Evolutionary conservation across 2,113 vertebrate species (phyloP).

Genomic region (Cervus canadensis): DNA sequence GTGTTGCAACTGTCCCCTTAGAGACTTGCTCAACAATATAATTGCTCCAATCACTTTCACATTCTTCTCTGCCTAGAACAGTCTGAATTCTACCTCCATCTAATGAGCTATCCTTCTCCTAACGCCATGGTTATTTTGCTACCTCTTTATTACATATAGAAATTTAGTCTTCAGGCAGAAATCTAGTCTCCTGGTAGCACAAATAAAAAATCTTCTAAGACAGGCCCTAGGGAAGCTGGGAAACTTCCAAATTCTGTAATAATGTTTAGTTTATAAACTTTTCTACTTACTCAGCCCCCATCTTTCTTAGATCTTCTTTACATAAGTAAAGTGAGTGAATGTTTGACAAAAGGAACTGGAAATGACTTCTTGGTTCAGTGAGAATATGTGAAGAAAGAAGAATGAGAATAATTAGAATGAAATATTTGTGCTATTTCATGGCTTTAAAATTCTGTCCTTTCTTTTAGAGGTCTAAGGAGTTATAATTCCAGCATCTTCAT

Average conservation of each 20-base stretch:
- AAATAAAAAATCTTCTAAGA: background rate
- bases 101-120: background rate
- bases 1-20: background rate
- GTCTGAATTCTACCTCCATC: background rate
- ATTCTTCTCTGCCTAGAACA: background rate
- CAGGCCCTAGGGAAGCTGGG: background rate
- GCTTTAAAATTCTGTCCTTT: slow-evolving; percentile 12
- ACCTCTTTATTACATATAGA: background rate
- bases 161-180: background rate
- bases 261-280: background rate
- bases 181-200: background rate
- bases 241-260: background rate
- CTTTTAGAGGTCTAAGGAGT: background rate
- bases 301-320: background rate
- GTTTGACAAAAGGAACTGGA: background rate
- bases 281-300: background rate
- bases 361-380: background rate
- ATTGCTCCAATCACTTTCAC: background rate
- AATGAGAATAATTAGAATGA: background rate
- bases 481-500: slow-evolving; percentile 37
- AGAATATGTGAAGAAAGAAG: slow-evolving; percentile 7
- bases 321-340: background rate
- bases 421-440: background rate
- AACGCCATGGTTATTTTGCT: background rate
- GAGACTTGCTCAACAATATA: background rate